Conservation (phyloP, 1,140 invertebrate species). For the Drosophila pachea region DNA sequence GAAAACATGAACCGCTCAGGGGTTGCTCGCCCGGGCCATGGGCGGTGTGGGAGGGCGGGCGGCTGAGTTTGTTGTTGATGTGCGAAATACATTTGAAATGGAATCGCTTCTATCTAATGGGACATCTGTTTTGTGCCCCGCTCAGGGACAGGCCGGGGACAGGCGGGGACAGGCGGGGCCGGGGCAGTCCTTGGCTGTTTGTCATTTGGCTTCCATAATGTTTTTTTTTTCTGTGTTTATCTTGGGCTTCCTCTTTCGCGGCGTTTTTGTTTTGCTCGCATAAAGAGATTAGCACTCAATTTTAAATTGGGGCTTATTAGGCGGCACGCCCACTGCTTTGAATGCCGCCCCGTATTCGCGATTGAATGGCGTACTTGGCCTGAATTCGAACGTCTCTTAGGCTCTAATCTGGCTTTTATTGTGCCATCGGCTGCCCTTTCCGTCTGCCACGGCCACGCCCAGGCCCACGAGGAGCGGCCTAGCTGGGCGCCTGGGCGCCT, state of each 20-base stretch:
- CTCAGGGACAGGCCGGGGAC: constrained; percentile 37
- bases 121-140: constrained; percentile 13
- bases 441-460: constrained; percentile 11
- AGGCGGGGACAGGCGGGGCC: constrained; percentile 26
- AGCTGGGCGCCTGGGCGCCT: not conserved
- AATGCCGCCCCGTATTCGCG: constrained; percentile 1
- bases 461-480: too few relatives aligned
- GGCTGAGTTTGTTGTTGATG: constrained; percentile 14
- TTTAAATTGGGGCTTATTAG: constrained; percentile 54
- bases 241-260: constrained; percentile 6
- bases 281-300: constrained; percentile 55
- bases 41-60: not conserved
- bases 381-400: constrained; percentile 30
- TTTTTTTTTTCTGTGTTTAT: constrained; percentile 8
- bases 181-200: constrained; percentile 6
- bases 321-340: constrained; percentile 8
- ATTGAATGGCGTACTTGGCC: constrained; percentile 44
- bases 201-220: constrained; percentile 15
- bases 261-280: constrained; percentile 21
- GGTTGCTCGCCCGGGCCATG: not conserved
- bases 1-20: constrained; percentile 32
- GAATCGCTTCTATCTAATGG: constrained; percentile 15
- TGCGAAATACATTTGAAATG: constrained; percentile 50
- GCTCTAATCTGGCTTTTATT: constrained; percentile 48
- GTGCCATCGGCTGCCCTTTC: constrained; percentile 10